Evolutionary conservation across 1,140 invertebrate genomes (phyloP).

Genomic region (Drosophila sturtevanti): DNA sequence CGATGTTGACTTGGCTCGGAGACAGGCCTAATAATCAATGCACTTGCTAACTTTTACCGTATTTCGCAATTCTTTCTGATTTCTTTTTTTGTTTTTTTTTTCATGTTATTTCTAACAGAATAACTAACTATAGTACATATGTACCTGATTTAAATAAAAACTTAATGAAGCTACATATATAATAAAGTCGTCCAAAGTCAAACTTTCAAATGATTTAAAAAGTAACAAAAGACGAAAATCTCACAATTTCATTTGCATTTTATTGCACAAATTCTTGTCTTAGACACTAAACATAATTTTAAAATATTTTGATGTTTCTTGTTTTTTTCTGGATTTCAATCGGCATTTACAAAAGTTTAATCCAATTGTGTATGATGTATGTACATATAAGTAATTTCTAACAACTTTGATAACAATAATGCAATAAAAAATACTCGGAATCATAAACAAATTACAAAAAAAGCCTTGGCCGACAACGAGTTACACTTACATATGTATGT

Average conservation of each 20-base stretch:
- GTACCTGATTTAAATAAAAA: no score
- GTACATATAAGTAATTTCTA: slow-evolving; percentile 46
- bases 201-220: no score
- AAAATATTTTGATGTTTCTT: slow-evolving; percentile 21
- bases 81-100: no score
- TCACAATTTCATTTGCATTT: slow-evolving; percentile 41
- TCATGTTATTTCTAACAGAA: no score
- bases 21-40: no score
- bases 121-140: no score
- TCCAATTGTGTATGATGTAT: slow-evolving; percentile 25
- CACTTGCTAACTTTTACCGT: no score
- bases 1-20: no score
- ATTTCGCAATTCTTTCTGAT: no score
- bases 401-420: slow-evolving; percentile 69
- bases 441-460: slow-evolving; percentile 41
- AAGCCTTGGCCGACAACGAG: slow-evolving; percentile 45
- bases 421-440: slow-evolving; percentile 55
- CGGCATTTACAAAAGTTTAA: not conserved
- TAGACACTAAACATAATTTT: slow-evolving; percentile 61
- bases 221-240: not conserved
- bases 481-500: slow-evolving; percentile 17
- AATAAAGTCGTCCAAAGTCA: no score
- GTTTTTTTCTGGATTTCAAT: slow-evolving; percentile 16
- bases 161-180: no score
- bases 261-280: slow-evolving; percentile 69